These are phyloP conservation scores for Homalodisca vitripennis DNA, from an alignment of 1,140 invertebrate genomes.

Conservation along the genomic window DNA sequence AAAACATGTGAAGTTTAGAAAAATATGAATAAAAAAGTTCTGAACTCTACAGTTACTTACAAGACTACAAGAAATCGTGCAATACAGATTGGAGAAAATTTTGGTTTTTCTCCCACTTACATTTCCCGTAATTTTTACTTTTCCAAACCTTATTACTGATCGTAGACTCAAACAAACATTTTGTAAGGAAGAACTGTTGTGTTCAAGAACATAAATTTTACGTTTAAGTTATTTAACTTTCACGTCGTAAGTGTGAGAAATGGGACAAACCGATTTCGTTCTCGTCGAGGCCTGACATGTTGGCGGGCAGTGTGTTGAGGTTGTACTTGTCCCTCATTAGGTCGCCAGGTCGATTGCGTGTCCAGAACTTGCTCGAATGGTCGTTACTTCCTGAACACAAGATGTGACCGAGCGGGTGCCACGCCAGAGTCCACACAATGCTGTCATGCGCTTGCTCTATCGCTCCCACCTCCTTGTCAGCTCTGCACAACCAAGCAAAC, in stretches of 20 bases:
- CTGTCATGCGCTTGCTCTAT: slow-evolving; percentile 99
- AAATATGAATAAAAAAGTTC: too few species aligned
- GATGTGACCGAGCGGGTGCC: slow-evolving; percentile 99
- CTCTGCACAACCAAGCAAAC: slow-evolving; percentile 62
- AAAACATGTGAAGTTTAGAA: too few species aligned
- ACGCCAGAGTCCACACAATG: slow-evolving; percentile 97
- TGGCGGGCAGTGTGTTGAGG: slow-evolving; percentile 87
- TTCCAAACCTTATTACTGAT: neutral
- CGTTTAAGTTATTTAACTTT: too few species aligned
- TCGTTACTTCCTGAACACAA: slow-evolving; percentile 98
- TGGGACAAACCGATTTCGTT: slow-evolving; percentile 60
- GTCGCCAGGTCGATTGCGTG: slow-evolving; percentile 96
- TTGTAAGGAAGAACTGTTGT: neutral
- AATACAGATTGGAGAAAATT: neutral
- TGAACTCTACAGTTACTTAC: too few species aligned
- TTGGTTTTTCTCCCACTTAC: neutral
- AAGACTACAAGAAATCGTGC: neutral
- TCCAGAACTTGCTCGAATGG: slow-evolving; percentile 99
- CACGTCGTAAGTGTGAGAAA: too few species aligned
- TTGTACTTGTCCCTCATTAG: slow-evolving; percentile 97
- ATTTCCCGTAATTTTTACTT: neutral
- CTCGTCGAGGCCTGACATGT: slow-evolving; percentile 67
- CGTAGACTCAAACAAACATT: neutral
- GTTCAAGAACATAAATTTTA: too few species aligned
- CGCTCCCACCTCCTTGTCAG: slow-evolving; percentile 96